Conservation (phyloP, 1,140 invertebrate species). For the Melipona quadrifasciata region DNA sequence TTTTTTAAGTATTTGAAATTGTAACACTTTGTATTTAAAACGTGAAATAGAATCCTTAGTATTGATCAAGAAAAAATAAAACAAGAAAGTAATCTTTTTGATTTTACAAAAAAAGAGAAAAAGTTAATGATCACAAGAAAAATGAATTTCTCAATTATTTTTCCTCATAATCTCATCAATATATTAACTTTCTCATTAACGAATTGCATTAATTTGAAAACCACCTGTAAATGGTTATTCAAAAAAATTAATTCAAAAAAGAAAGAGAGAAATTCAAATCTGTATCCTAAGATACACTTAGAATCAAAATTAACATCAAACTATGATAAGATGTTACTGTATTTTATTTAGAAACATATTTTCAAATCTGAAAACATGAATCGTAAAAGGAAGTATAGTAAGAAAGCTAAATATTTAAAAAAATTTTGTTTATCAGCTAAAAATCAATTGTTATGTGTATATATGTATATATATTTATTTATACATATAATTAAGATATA, state of each 20-base stretch:
- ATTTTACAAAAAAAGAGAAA: not conserved
- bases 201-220: not conserved
- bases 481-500: slow-evolving; percentile 54
- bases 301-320: slow-evolving; percentile 1
- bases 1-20: slow-evolving; percentile 22
- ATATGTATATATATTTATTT: slow-evolving; percentile 15
- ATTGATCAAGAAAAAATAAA: not conserved
- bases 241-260: not conserved
- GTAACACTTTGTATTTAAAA: slow-evolving; percentile 22
- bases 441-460: slow-evolving; percentile 20
- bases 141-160: not conserved
- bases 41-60: not conserved
- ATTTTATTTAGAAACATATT: slow-evolving; percentile 38
- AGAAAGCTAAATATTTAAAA: slow-evolving; percentile 27
- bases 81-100: not conserved
- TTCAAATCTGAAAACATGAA: slow-evolving; percentile 44
- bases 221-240: not conserved
- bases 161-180: not conserved
- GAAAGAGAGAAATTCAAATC: not conserved
- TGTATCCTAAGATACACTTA: not conserved
- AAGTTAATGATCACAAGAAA: not conserved
- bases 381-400: slow-evolving; percentile 17
- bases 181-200: not conserved
- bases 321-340: slow-evolving; percentile 15
- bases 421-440: slow-evolving; percentile 37